phyloP scores from a whole-genome alignment of 1,140 invertebrate species.

The Ridgeia piscesae region DNA sequence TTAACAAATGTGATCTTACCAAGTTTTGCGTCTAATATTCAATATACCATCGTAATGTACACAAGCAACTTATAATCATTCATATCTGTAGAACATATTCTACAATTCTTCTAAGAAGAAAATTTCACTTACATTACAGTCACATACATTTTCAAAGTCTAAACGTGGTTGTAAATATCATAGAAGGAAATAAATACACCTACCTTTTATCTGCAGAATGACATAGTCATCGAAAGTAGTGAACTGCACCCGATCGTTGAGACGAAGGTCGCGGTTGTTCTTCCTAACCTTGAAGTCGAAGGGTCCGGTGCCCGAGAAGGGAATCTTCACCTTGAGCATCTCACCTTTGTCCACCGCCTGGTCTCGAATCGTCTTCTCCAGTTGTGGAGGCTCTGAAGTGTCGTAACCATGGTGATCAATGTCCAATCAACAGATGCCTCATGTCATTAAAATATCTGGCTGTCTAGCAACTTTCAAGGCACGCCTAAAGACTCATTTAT shows the following conservation, averaged over 20 bases:
- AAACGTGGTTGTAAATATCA: neutral
- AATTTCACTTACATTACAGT: neutral
- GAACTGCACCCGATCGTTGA: slow-evolving; percentile 82
- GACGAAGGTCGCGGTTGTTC: slow-evolving; percentile 75
- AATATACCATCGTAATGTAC: no score
- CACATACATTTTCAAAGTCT: neutral
- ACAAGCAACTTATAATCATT: no score
- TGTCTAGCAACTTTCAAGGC: no score
- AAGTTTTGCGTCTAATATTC: no score
- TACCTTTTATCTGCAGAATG: slow-evolving; percentile 67
- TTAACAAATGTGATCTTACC: neutral
- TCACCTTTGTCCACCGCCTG: slow-evolving; percentile 53
- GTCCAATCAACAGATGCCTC: neutral
- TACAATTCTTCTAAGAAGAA: neutral
- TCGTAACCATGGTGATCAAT: neutral
- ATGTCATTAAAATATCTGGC: no score
- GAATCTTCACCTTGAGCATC: slow-evolving; percentile 58
- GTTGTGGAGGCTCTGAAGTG: slow-evolving; percentile 76
- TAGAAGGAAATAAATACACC: neutral
- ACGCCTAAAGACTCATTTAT: no score
- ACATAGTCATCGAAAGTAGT: slow-evolving; percentile 95
- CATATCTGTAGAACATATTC: no score
- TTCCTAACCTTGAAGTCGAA: slow-evolving; percentile 81
- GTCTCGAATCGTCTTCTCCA: slow-evolving; percentile 48
- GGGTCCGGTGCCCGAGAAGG: slow-evolving; percentile 78